Base-by-base conservation (phyloP, 2,113 vertebrate species). In the Thermophis baileyi region DNA sequence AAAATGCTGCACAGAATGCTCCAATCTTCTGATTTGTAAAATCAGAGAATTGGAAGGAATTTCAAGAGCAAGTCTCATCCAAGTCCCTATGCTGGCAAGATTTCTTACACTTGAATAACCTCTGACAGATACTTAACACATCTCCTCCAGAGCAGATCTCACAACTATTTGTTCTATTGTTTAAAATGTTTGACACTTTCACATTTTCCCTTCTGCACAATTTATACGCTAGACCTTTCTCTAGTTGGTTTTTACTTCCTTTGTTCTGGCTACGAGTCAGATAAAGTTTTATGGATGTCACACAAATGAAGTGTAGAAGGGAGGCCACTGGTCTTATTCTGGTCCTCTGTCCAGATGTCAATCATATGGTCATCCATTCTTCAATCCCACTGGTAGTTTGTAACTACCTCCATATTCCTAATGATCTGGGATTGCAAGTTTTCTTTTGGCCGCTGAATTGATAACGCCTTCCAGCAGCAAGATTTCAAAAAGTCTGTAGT, bases 281-380 rank as follows among this genome's bases (percentile, higher is more conserved):
- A 90, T 87, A 89, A 95, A 94, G 63, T 11, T 20, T 89, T 18
- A 86, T 93, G 69, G 88, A 12, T 55, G 92, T 14, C 81, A 1
- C 81, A 25, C n/a, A 90, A 85, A 94, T 46, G 91, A 95, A 94
- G 0, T 47, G 46, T 93, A 46, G 1, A 85, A 30, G 57, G 92
- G 0, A 47, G 24, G n/a, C 47, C n/a, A 49, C 44, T 51, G 35
- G 11, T 81, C 6, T n/a, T 91, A 25, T 49, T 1, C 1, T 86
- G 89, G 30, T 0, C 0, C 7, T 53, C 54, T 74, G 11, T 55
- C 60, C 85, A 20, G 25, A 63, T 54, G 3, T 1, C 18, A 30
- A 57, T 3, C 20, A 92, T 25, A 40, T 81, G 93, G 50, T 35
- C 57, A 6, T 69, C 57, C 51, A 20, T 51, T 51, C 50, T 3